Conservation (phyloP, 1,140 invertebrate genomes). For the Himalopsyche phryganea region DNA sequence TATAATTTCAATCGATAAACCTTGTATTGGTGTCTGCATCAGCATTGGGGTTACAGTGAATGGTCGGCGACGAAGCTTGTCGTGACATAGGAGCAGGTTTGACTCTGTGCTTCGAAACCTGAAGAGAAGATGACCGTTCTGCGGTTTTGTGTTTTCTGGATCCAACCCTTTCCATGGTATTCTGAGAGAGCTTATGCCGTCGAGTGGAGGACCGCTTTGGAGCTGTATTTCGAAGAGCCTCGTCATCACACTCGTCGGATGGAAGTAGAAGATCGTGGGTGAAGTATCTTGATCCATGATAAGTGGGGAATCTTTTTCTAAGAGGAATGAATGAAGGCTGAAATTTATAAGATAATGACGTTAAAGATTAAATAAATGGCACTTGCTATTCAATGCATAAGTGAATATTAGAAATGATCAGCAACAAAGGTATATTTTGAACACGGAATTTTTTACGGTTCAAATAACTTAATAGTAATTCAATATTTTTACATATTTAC, state of each 20-base stretch:
- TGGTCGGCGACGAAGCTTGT: conserved; percentile 38
- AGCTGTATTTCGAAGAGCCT: conserved; percentile 19
- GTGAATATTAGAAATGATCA: no score
- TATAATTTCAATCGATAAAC: no score
- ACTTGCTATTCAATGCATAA: no score
- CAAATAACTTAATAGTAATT: no score
- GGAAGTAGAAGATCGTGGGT: conserved; percentile 60
- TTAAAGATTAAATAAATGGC: no score
- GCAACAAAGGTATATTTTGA: no score
- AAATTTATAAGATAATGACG: not conserved
- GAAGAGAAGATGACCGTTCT: conserved; percentile 37
- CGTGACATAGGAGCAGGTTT: conserved; percentile 31
- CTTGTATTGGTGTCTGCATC: conserved; percentile 12
- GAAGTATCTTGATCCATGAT: conserved; percentile 44
- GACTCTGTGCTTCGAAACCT: conserved; percentile 32
- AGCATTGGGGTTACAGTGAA: conserved; percentile 28
- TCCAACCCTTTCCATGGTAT: not conserved
- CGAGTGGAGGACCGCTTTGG: conserved; percentile 25
- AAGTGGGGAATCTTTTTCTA: conserved; percentile 18
- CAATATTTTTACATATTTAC: no score
- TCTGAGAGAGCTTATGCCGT: conserved; percentile 7
- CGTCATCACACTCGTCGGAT: conserved; percentile 55
- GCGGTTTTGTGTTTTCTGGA: conserved; percentile 31
- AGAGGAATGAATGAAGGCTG: conserved; percentile 26
- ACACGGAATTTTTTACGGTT: no score